Evolutionary conservation across 1,140 invertebrate species (phyloP).

Genomic region (Belonocnema kinseyi): DNA sequence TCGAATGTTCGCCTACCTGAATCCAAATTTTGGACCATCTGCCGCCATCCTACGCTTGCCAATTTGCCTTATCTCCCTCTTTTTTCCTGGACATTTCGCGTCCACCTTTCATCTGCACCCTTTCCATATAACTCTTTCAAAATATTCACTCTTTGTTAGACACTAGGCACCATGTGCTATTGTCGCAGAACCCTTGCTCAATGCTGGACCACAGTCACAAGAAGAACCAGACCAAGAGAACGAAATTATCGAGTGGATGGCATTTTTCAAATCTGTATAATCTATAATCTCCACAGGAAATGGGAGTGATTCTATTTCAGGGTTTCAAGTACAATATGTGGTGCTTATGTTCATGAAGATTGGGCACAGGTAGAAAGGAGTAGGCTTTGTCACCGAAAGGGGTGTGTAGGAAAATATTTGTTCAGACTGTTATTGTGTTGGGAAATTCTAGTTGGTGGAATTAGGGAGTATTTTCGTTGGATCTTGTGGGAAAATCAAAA

Average conservation of each 20-base stretch:
- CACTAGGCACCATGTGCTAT: background rate
- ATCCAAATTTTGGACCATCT: slow-evolving; percentile 49
- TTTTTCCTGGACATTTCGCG: slow-evolving; percentile 27
- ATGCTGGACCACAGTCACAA: background rate
- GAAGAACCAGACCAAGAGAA: background rate
- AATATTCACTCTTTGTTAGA: slow-evolving; percentile 8
- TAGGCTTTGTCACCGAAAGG: background rate
- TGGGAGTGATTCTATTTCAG: slow-evolving; percentile 13
- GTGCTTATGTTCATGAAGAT: background rate
- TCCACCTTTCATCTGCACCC: slow-evolving; percentile 10
- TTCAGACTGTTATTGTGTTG: background rate
- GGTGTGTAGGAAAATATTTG: background rate
- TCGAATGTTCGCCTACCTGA: slow-evolving; percentile 44
- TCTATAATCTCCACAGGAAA: slow-evolving; percentile 17
- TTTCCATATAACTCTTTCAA: slow-evolving; percentile 27
- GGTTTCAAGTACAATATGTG: background rate
- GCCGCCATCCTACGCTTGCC: slow-evolving; percentile 40
- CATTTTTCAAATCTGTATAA: background rate
- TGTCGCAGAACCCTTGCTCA: background rate
- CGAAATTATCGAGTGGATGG: slow-evolving; percentile 13
- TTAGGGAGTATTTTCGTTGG: background rate
- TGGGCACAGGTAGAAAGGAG: background rate
- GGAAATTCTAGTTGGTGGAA: background rate
- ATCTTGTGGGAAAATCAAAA: background rate
- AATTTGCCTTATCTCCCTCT: slow-evolving; percentile 37